Percentiles rank a stretch among this genome's conserved stretches.
These are phyloP conservation scores for Gobionotothen gibberifrons DNA, from an alignment of 2,797 vertebrate genomes.

Conservation along the genomic window DNA sequence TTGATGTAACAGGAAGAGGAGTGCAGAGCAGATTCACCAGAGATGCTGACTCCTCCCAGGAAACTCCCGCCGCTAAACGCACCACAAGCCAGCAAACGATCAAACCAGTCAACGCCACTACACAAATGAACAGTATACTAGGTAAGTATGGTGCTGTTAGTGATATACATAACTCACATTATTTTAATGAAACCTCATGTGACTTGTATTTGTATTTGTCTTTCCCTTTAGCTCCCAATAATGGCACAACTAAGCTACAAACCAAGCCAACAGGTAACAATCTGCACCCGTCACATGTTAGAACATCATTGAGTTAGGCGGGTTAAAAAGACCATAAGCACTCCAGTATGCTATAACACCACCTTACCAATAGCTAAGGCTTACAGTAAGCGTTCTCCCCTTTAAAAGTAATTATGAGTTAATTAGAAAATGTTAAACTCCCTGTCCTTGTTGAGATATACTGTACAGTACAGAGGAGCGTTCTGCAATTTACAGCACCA, in stretches of 20 bases:
- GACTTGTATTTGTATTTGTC: constrained; percentile 7
- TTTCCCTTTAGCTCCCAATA: constrained; percentile 42
- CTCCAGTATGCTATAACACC: constrained; percentile 6
- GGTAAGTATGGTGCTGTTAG: constrained; percentile 33
- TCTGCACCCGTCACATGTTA: neutral
- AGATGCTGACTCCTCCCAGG: neutral
- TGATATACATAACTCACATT: neutral
- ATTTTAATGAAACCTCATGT: neutral
- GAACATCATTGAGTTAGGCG: constrained; percentile 38
- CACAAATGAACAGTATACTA: neutral
- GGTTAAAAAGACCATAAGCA: constrained; percentile 12
- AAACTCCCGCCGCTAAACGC: neutral
- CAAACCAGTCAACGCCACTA: neutral
- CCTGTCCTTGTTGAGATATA: constrained; percentile 51
- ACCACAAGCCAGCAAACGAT: constrained; percentile 18
- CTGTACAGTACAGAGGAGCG: constrained; percentile 28
- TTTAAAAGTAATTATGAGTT: constrained; percentile 72
- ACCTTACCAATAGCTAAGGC: constrained; percentile 29
- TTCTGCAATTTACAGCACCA: constrained; percentile 40
- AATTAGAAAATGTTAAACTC: constrained; percentile 71
- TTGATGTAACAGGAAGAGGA: constrained; percentile 29
- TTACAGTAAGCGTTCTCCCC: constrained; percentile 38
- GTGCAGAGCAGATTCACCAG: constrained; percentile 30
- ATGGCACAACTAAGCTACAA: constrained; percentile 14
- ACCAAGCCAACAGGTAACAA: constrained; percentile 49